Evolutionary conservation across 1,140 invertebrate species (phyloP).

Genomic region (Lepidostoma basale): DNA sequence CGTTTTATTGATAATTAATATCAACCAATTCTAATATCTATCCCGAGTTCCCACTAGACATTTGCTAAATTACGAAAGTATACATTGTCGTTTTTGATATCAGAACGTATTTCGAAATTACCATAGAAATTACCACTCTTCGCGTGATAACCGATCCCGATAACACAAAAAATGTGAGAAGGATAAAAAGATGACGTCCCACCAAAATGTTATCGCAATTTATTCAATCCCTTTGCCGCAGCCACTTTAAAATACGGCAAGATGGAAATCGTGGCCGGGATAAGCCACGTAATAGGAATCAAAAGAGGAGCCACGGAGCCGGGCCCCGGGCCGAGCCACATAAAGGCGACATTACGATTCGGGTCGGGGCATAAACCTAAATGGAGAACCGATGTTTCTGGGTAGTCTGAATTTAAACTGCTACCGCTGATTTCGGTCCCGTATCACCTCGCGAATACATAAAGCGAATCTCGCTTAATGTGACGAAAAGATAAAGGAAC

Average conservation of each 20-base stretch:
- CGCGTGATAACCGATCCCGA: background rate
- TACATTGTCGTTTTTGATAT: too few relatives aligned
- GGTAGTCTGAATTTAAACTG: conserved; percentile 35
- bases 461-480: conserved; percentile 20
- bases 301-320: conserved; percentile 24
- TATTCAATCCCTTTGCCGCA: conserved; percentile 40
- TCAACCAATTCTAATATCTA: too few relatives aligned
- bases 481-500: conserved; percentile 35
- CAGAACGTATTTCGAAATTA: background rate
- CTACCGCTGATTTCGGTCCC: conserved; percentile 20
- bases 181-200: conserved; percentile 3
- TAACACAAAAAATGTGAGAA: background rate
- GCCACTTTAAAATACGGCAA: conserved; percentile 32
- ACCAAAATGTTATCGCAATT: conserved; percentile 35
- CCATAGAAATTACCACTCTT: background rate
- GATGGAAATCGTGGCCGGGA: conserved; percentile 41
- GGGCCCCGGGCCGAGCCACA: conserved; percentile 15
- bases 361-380: conserved; percentile 31
- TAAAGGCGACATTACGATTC: conserved; percentile 23
- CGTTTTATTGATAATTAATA: too few relatives aligned
- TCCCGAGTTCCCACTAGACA: too few relatives aligned
- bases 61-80: too few relatives aligned
- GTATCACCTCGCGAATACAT: conserved; percentile 19
- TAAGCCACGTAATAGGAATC: conserved; percentile 46
- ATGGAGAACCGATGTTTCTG: conserved; percentile 43